Conservation (phyloP, 2,797 vertebrate species). For the Threskiornis aethiopicus region DNA sequence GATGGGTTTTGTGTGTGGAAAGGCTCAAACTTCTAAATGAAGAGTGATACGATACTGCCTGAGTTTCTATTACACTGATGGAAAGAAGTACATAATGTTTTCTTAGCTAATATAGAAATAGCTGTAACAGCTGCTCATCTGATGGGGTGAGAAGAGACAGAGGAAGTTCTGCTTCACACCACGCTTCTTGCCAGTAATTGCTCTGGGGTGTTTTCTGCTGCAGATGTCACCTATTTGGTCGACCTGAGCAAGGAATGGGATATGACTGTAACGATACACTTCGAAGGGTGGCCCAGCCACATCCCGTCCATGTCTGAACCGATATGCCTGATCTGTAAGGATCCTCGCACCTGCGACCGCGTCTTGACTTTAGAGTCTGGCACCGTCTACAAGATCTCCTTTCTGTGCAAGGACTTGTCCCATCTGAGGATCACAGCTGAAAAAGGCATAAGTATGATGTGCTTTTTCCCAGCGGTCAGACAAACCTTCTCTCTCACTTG, state of each 20-base stretch:
- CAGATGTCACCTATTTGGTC: slow-evolving; percentile 69
- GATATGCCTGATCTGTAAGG: slow-evolving; percentile 73
- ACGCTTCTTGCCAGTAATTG: background rate
- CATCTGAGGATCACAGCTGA: slow-evolving; percentile 71
- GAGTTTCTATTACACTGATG: background rate
- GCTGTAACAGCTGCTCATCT: background rate
- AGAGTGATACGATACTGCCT: background rate
- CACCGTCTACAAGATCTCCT: slow-evolving; percentile 63
- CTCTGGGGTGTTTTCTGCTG: background rate
- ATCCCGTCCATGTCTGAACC: slow-evolving; percentile 8
- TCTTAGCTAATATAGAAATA: background rate
- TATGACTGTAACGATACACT: slow-evolving; percentile 64
- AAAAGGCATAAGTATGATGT: slow-evolving; percentile 69
- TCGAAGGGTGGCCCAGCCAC: background rate
- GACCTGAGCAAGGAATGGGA: slow-evolving; percentile 69
- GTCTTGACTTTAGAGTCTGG: slow-evolving; percentile 65
- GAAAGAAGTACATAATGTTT: background rate
- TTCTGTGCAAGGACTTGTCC: slow-evolving; percentile 73
- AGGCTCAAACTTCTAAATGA: background rate
- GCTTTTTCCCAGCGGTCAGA: background rate
- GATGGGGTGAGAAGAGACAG: background rate
- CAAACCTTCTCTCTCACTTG: background rate
- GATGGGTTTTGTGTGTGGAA: background rate
- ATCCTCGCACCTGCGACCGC: slow-evolving; percentile 55
- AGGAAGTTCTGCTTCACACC: background rate